phyloP scores from a whole-genome alignment of 1,140 invertebrate species.

The Calephelis virginiensis region DNA sequence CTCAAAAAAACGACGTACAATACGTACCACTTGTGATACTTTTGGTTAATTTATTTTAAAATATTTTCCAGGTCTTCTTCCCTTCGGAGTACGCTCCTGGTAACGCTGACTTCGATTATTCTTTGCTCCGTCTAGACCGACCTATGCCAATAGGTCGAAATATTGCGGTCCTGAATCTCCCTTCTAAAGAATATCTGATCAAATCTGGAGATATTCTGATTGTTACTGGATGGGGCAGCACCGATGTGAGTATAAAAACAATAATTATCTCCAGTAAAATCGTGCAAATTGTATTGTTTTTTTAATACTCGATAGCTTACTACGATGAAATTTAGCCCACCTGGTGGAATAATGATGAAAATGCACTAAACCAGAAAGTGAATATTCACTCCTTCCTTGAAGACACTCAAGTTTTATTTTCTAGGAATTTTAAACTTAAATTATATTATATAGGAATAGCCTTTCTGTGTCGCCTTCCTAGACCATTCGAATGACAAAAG shows the following conservation, averaged over 20 bases:
- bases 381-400: too few relatives aligned
- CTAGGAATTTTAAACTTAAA: too few relatives aligned
- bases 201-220: slow-evolving; percentile 57
- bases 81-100: slow-evolving; percentile 47
- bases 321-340: background rate
- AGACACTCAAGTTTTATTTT: too few relatives aligned
- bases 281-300: background rate
- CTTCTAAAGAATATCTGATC: slow-evolving; percentile 48
- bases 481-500: too few relatives aligned
- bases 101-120: slow-evolving; percentile 58
- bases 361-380: too few relatives aligned
- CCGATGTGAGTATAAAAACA: slow-evolving; percentile 44
- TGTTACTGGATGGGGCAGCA: slow-evolving; percentile 69
- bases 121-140: slow-evolving; percentile 52
- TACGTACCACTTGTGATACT: background rate
- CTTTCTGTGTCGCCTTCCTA: too few relatives aligned
- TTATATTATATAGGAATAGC: too few relatives aligned
- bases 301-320: background rate
- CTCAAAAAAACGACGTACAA: too few relatives aligned
- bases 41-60: background rate
- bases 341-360: too few relatives aligned
- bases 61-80: slow-evolving; percentile 55
- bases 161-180: slow-evolving; percentile 64
- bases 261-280: too few relatives aligned
- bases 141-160: slow-evolving; percentile 66